Evolutionary conservation across 1,140 invertebrate species (phyloP).

Genomic region (Drosophila yakuba): DNA sequence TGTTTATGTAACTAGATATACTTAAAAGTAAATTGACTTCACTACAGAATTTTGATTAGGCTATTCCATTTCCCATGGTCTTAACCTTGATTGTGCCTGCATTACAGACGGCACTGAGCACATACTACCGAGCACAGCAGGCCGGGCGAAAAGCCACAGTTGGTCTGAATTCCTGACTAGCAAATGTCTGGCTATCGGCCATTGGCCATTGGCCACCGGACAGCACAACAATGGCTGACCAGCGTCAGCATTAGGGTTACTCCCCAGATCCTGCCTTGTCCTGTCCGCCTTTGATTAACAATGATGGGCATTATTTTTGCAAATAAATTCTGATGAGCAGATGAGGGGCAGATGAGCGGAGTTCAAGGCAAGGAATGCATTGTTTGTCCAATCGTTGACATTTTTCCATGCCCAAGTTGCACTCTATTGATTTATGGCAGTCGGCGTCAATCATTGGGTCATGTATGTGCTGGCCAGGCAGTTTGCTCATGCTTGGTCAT

Average conservation of each 20-base stretch:
- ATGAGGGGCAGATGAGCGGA: background rate
- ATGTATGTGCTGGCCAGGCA: slow-evolving; percentile 10
- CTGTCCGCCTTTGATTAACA: slow-evolving; percentile 68
- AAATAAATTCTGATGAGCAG: slow-evolving; percentile 63
- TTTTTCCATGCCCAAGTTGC: slow-evolving; percentile 74
- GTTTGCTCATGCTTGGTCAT: slow-evolving; percentile 45
- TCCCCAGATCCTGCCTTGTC: slow-evolving; percentile 11
- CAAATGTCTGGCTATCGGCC: slow-evolving; percentile 48
- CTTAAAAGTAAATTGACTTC: no score
- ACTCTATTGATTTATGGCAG: slow-evolving; percentile 75
- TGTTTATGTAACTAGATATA: no score
- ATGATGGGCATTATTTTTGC: slow-evolving; percentile 81
- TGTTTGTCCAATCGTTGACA: slow-evolving; percentile 59
- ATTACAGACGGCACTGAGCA: slow-evolving; percentile 29
- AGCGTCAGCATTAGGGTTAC: slow-evolving; percentile 47
- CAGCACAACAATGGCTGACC: slow-evolving; percentile 65
- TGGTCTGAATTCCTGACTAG: slow-evolving; percentile 58
- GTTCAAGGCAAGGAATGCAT: slow-evolving; percentile 30
- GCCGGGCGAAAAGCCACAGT: slow-evolving; percentile 44
- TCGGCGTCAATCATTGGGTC: slow-evolving; percentile 65
- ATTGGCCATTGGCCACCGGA: slow-evolving; percentile 31
- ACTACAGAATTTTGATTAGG: no score
- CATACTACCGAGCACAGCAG: slow-evolving; percentile 51
- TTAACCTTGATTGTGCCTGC: slow-evolving; percentile 10
- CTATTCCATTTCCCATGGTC: background rate